Base-by-base conservation (phyloP, 2,888 invertebrate species). In the Drosophila nr. perissopoda region DNA sequence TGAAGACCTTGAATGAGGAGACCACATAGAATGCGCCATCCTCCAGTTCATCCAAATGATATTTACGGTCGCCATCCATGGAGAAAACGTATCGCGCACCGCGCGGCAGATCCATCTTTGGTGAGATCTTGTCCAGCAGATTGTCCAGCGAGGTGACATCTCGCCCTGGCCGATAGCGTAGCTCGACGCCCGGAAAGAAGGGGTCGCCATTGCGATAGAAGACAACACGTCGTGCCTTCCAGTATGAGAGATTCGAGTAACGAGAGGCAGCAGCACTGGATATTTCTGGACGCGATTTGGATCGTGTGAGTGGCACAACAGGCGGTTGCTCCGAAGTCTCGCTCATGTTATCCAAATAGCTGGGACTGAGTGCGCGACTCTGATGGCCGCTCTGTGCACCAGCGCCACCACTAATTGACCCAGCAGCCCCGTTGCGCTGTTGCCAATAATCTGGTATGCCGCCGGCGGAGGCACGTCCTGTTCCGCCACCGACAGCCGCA, bases 161-260 rank as follows among this genome's bases (percentile, higher is more conserved):
- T 71, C 97, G 94, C 2, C 98, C 98, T 0, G 98, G 97, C 78
- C 97, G 97, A 91, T 98, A 97, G 83, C 97, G 95, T 91, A 97
- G 96, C 93, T 97, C 98, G 42, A 98, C 95, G 0, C 98, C 98
- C 21, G 97, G 97, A 91, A 97, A 98, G 92, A 97, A 97, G 0
- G 97, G 97, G 92, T 98, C 98, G 4, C 98, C 98, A 94, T 98
- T 99, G 92, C 97, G 96, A 94, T 97, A 98, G 93, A 99, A 98
- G 2, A 97, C 96, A 68, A 98, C 97, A 60, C 97, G 94, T 70
- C 97, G 94, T 1, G 97, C 97, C 89, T 96, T 95, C 97, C 97
- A 98, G 92, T 96, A 97, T 78, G 97, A 97, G 60, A 97, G 94
- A 92, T 97, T 97, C 78, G 95, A 96, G 93, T 97, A 97, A 83